Evolutionary conservation across 2,888 invertebrate species (phyloP), one percentile per base, ranked within the genome.

Genomic region (Limenitis camilla): DNA sequence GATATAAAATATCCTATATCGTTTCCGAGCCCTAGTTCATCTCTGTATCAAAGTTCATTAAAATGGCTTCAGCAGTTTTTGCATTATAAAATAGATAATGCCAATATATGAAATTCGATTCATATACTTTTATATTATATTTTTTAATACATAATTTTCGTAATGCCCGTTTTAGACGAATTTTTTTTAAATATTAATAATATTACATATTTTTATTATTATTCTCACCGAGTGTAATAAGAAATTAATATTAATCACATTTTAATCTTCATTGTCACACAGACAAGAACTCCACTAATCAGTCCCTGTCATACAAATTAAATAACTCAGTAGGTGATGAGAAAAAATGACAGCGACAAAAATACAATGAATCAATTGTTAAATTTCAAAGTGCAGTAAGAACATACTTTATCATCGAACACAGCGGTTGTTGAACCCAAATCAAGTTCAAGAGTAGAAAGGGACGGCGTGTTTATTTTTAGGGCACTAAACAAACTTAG

Each of bases 371-470:
- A 50, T 40, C 41, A 42, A 40, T 45, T 51, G 51, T 44, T 41
- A 38, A 45, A 48, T 52, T 55, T 49, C 35, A 55, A 51, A 43
- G 46, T 52, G 40, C 40, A 49, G 10, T 49, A 42, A 45, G 44
- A 46, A 65, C 67, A 69, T 64, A 69, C 73, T 76, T 73, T 51
- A 57, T 49, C 46, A 81, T 76, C 76, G 60, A 57, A 68, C 64
- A 63, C 59, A 55, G 62, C 58, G 83, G 81, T 78, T 73, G 67
- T 67, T 74, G 78, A 81, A 69, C 84, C 64, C 61, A 57, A 71
- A 67, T 75, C 83, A 86, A 85, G 85, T 86, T 86, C 86, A 86
- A 84, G 85, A 76, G 75, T 78, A 72, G 71, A 69, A 72, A 74
- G 55, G 54, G 69, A 68, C 70, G 69, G 65, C 64, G 62, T 66